phyloP scores from a whole-genome alignment of 2,797 vertebrate genomes.

The Emydoidea blandingii region DNA sequence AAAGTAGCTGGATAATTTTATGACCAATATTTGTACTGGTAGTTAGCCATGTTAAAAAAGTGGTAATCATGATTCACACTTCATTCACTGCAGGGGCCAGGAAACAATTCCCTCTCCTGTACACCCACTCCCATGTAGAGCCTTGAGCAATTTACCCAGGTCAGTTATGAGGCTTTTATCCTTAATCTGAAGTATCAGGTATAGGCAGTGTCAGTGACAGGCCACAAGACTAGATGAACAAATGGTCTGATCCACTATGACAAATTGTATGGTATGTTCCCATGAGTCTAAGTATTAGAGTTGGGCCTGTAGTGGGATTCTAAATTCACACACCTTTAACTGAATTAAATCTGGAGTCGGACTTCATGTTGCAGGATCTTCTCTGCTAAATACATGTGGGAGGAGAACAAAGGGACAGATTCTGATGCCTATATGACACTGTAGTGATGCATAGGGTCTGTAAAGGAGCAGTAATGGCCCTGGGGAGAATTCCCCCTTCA shows the following conservation, averaged over 20 bases:
- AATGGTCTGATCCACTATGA: background rate
- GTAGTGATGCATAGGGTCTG: background rate
- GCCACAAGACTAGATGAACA: background rate
- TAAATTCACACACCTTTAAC: background rate
- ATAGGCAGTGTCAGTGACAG: background rate
- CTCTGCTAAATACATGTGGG: background rate
- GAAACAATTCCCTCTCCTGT: background rate
- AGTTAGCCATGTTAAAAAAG: background rate
- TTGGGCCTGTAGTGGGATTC: accelerated
- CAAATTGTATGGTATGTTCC: background rate
- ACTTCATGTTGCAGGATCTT: background rate
- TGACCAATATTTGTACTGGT: background rate
- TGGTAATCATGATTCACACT: background rate
- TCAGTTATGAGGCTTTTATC: background rate
- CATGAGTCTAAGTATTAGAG: background rate
- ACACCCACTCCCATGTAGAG: background rate
- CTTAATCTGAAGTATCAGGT: background rate
- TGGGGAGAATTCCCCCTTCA: background rate
- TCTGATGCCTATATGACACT: background rate
- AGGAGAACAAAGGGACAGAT: background rate
- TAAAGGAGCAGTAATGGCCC: accelerated
- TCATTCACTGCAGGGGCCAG: background rate
- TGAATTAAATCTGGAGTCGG: background rate
- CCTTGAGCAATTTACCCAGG: background rate
- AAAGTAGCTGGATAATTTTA: background rate